phyloP scores from a whole-genome alignment of 2,797 vertebrate genomes.

The Cheirogaleus major region DNA sequence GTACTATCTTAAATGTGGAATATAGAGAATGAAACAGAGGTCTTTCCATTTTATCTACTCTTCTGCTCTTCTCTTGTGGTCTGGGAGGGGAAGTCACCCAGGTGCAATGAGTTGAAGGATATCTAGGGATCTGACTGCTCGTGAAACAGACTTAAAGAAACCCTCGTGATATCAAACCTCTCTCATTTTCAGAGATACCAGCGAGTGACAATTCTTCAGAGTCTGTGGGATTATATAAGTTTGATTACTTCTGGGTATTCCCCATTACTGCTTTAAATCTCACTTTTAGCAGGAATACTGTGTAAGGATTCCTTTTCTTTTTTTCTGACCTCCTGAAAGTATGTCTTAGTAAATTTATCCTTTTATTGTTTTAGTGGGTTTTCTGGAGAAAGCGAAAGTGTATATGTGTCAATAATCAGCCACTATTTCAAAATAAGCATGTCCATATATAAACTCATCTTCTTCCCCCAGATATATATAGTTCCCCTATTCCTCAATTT shows the following conservation, averaged over 20 bases:
- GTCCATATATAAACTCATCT: not conserved
- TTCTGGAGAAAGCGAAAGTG: not conserved
- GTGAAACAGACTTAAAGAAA: not conserved
- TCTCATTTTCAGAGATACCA: not conserved
- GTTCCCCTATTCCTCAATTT: not conserved
- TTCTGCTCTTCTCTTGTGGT: not conserved
- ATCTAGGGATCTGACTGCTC: not conserved
- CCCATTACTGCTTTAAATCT: not conserved
- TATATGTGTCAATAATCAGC: not conserved
- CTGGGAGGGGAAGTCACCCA: not conserved
- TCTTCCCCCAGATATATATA: not conserved
- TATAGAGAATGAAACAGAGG: not conserved
- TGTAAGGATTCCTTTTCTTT: not conserved
- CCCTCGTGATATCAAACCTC: not conserved
- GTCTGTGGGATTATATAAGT: not conserved
- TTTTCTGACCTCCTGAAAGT: not conserved
- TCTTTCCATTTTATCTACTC: not conserved
- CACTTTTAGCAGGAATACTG: not conserved
- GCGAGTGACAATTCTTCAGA: not conserved
- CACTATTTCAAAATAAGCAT: not conserved
- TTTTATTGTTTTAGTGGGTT: not conserved
- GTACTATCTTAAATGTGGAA: not conserved
- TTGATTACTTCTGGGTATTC: not conserved
- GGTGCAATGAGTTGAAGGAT: not conserved
- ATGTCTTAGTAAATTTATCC: not conserved